Evolutionary conservation across 1,140 invertebrate species (phyloP).

Genomic region (Drosophila sp.): DNA sequence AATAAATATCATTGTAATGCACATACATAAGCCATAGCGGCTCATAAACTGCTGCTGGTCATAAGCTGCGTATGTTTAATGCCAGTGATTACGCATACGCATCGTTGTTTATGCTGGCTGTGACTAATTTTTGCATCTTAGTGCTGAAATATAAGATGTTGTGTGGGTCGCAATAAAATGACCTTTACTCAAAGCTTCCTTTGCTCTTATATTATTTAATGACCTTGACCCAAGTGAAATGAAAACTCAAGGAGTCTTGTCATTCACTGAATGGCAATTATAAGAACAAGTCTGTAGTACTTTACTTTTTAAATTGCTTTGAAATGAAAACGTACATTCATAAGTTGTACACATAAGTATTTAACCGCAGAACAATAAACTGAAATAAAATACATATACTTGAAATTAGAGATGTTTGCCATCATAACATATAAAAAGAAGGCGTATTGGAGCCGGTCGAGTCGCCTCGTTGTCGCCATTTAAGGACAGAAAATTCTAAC

Average conservation of each 20-base stretch:
- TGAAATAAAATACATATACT: background rate
- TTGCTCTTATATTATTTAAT: background rate
- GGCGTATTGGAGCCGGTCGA: too few species aligned
- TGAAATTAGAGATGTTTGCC: background rate
- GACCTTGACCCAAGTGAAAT: constrained; percentile 24
- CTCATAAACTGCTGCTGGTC: constrained; percentile 15
- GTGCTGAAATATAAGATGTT: constrained; percentile 26
- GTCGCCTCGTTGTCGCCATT: too few species aligned
- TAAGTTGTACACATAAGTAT: background rate
- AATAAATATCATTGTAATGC: background rate
- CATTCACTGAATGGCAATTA: constrained; percentile 11
- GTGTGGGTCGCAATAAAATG: constrained; percentile 12
- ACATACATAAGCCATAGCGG: constrained; percentile 5
- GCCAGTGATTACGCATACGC: constrained; percentile 70
- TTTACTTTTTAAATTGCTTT: background rate
- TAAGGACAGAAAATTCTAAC: too few species aligned
- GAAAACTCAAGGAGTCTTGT: constrained; percentile 13
- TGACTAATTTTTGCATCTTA: constrained; percentile 51
- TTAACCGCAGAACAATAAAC: background rate
- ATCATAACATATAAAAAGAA: background rate
- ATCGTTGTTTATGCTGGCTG: constrained; percentile 19
- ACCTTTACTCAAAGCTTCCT: background rate
- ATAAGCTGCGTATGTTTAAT: constrained; percentile 66
- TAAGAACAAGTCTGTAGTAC: background rate
- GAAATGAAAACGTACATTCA: background rate